A percentile compares a stretch with the other conserved stretches of the same genome.
Conservation (phyloP, 2,888 invertebrate species). For the Hyposoter didymator region DNA sequence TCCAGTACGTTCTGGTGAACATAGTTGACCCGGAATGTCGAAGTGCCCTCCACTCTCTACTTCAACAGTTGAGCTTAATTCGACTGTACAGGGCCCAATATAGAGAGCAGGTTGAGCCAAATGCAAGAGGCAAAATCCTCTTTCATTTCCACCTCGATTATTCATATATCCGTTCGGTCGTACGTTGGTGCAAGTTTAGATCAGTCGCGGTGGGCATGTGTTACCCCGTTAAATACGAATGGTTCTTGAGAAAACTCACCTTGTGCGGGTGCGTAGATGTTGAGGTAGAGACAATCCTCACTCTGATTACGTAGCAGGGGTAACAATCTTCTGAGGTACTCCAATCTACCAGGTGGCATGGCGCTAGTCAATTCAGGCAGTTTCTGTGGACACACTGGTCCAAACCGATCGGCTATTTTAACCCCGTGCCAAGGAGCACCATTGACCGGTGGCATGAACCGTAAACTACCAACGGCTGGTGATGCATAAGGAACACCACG, state of each 20-base stretch:
- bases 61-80: conserved; percentile 58
- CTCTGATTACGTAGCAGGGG: conserved; percentile 96
- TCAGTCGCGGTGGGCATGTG: neutral
- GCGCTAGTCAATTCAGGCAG: conserved; percentile 93
- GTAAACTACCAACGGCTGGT: conserved; percentile 93
- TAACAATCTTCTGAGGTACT: conserved; percentile 94
- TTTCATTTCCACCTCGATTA: conserved; percentile 22
- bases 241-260: conserved; percentile 87
- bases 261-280: conserved; percentile 98
- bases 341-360: conserved; percentile 95
- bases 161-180: conserved; percentile 6
- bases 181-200: neutral
- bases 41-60: conserved; percentile 58
- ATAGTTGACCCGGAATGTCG: conserved; percentile 66
- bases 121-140: conserved; percentile 48
- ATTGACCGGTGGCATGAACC: conserved; percentile 98
- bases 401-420: conserved; percentile 93
- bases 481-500: conserved; percentile 98
- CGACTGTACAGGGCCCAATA: conserved; percentile 51
- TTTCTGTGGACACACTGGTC: conserved; percentile 97
- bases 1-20: conserved; percentile 56
- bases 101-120: conserved; percentile 33
- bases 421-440: conserved; percentile 97
- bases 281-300: conserved; percentile 98
- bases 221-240: conserved; percentile 6